Conservation (phyloP, 2,888 invertebrate species). For the Mechanitis mazaeus region DNA sequence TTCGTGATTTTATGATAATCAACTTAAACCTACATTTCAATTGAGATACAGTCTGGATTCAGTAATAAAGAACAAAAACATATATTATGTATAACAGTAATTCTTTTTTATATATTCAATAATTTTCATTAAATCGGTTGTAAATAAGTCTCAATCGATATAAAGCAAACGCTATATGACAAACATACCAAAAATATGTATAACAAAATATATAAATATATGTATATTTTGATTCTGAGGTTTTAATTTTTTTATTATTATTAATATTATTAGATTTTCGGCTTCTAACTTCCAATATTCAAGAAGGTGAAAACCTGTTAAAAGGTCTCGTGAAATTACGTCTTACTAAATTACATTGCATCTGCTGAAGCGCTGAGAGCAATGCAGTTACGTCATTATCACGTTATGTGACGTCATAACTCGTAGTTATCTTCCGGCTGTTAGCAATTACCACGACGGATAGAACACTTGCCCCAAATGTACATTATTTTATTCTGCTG, state of each 20-base stretch:
- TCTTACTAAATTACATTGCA: constrained; percentile 53
- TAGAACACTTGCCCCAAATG: constrained; percentile 59
- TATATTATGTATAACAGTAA: too few relatives aligned
- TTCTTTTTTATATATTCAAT: too few relatives aligned
- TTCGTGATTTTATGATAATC: too few relatives aligned
- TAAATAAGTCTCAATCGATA: too few relatives aligned
- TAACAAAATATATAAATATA: too few relatives aligned
- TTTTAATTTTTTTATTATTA: neutral
- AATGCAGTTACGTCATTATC: constrained; percentile 74
- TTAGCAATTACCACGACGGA: constrained; percentile 68
- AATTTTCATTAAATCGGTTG: too few relatives aligned
- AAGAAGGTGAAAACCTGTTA: constrained; percentile 26
- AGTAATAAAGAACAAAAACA: too few relatives aligned
- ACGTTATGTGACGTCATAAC: constrained; percentile 71
- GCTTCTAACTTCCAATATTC: constrained; percentile 3
- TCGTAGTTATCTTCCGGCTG: constrained; percentile 68
- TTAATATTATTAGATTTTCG: too few relatives aligned
- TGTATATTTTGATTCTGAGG: neutral
- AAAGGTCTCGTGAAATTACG: constrained; percentile 31
- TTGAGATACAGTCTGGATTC: too few relatives aligned
- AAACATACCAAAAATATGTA: too few relatives aligned
- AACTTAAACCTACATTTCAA: too few relatives aligned
- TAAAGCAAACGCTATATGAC: too few relatives aligned
- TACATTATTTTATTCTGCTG: constrained; percentile 34
- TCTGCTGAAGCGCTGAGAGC: constrained; percentile 50